Evolutionary conservation across 2,888 invertebrate genomes (phyloP), one percentile per base, ranked within the genome.

Genomic region (Spatulosminthurus flaviceps): DNA sequence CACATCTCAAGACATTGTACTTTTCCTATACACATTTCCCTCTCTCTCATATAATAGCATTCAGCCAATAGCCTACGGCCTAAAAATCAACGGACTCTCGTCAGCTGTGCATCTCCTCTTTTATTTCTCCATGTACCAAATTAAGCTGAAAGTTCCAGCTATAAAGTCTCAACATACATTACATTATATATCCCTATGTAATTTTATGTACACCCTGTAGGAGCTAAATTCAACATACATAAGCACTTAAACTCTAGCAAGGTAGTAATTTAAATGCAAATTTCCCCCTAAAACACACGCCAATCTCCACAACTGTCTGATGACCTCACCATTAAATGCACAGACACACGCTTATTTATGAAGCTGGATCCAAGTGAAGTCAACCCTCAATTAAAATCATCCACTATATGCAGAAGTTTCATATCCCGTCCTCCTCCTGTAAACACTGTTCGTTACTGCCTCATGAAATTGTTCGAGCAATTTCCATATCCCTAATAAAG

Each of bases 251-350:
- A 29, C 24, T 4, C 41, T 16, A 71, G 75, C 19, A 9, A 61
- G 75, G 75, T 51, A 64, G 75, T 75, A 75, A 75, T 75, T 75
- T 75, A 64, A 64, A 75, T 64, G 64, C 22, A 41, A 66, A 76
- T 66, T 76, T 9, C 41, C n/a, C 26, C 19, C 9, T 34, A 66
- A 66, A 76, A 66, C 66, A 76, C 75, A 66, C 75, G 75, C 66
- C 66, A 75, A 64, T 64, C 75, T 34, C 16, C 75, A 28, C 42
- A 21, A 66, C 61, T 64, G 24, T 66, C 42, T 34, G 66, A 66
- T 66, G 66, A 66, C 75, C 75, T 64, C 64, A 43, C 66, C 64
- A 64, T 66, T 42, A 66, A 34, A 66, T 76, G 41, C 26, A 61
- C 42, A 43, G 41, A 24, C 75, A 41, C 64, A 64, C 75, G 34